These are phyloP conservation scores for Saccostrea cuccullata DNA, from an alignment of 1,140 invertebrate genomes.

Conservation along the genomic window DNA sequence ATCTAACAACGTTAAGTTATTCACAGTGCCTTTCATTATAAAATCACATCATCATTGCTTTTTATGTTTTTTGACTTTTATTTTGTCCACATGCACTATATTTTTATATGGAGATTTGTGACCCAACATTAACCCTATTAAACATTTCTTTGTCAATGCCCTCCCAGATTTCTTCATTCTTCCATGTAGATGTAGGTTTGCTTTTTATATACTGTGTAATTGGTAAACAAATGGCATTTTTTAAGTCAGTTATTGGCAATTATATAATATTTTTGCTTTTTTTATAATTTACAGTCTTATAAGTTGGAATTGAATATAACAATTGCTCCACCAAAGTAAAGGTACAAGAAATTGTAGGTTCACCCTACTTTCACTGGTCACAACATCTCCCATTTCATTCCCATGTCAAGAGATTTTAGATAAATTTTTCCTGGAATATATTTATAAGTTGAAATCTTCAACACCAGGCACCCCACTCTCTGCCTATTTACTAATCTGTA, in stretches of 20 bases:
- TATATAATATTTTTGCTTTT: slow-evolving; percentile 13
- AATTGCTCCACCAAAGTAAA: slow-evolving; percentile 26
- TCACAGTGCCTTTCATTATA: not conserved
- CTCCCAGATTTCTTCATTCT: not conserved
- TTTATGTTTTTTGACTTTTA: slow-evolving; percentile 13
- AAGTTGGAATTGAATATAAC: slow-evolving; percentile 36
- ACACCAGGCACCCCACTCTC: slow-evolving; percentile 50
- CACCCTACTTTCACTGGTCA: slow-evolving; percentile 6
- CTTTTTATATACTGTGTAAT: not conserved
- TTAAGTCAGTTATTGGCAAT: not conserved
- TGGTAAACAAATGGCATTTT: not conserved
- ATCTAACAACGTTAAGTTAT: not conserved
- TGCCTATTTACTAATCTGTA: slow-evolving; percentile 7
- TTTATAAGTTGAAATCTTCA: slow-evolving; percentile 43
- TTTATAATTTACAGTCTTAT: slow-evolving; percentile 31
- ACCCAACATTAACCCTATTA: not conserved
- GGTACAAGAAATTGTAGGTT: slow-evolving; percentile 21
- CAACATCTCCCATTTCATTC: not conserved
- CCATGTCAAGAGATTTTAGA: slow-evolving; percentile 30
- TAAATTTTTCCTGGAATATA: not conserved
- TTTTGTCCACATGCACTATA: not conserved
- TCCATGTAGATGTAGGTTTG: not conserved
- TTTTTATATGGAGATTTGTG: slow-evolving; percentile 16
- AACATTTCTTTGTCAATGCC: not conserved
- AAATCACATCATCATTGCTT: slow-evolving; percentile 9